phyloP scores from a whole-genome alignment of 2,113 vertebrate genomes.

The Neogobius melanostomus region DNA sequence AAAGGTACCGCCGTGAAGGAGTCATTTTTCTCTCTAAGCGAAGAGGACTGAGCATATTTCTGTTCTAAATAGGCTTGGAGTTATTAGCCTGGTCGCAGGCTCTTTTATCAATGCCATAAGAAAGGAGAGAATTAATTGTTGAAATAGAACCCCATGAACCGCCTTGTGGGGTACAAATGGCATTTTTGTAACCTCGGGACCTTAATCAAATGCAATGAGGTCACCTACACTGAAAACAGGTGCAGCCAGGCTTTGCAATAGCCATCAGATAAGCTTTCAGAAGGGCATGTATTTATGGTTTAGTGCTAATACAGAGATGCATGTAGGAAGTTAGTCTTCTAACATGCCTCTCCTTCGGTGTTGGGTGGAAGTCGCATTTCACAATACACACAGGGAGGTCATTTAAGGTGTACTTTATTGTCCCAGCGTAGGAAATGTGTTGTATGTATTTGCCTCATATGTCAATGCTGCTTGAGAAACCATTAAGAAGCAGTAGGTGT shows the following conservation, averaged over 20 bases:
- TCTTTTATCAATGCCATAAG: slow-evolving; percentile 85
- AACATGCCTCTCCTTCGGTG: neutral
- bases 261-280: slow-evolving; percentile 47
- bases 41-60: slow-evolving; percentile 69
- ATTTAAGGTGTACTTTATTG: neutral
- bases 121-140: slow-evolving; percentile 83
- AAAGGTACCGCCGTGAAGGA: slow-evolving; percentile 37
- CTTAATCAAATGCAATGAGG: slow-evolving; percentile 83
- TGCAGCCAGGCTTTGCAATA: slow-evolving; percentile 59
- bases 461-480: no score
- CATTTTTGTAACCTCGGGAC: slow-evolving; percentile 84
- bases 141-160: slow-evolving; percentile 67
- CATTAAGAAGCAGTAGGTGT: no score
- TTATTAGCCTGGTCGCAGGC: slow-evolving; percentile 72
- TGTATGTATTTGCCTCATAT: no score
- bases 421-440: no score
- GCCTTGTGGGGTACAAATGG: slow-evolving; percentile 81
- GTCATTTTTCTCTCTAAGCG: slow-evolving; percentile 66
- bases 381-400: neutral
- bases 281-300: neutral
- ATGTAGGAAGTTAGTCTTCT: no score
- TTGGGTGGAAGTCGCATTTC: neutral
- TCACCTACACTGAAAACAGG: slow-evolving; percentile 67
- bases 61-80: slow-evolving; percentile 77
- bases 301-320: neutral